A percentile compares a stretch with the other conserved stretches of the same genome.
Conservation (phyloP, 2,797 vertebrate genomes). For the Phrynocephalus vlangalii region DNA sequence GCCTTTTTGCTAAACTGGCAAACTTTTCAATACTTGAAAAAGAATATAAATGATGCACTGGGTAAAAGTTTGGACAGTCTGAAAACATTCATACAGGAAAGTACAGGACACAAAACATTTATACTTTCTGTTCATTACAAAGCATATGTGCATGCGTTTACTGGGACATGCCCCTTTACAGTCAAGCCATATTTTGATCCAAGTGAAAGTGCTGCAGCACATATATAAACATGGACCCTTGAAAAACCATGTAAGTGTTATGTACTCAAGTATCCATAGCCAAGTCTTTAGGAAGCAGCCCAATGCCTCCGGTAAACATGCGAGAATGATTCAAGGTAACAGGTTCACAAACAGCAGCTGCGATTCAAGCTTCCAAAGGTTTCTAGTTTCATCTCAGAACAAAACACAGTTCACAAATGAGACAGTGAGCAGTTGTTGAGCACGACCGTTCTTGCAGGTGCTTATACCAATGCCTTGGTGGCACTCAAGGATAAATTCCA, state of each 20-base stretch:
- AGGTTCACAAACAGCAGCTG: background rate
- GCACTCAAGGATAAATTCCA: background rate
- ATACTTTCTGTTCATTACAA: background rate
- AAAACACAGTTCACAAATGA: background rate
- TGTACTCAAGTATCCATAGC: background rate
- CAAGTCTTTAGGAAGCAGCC: background rate
- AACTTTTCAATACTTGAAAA: background rate
- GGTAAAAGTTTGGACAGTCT: background rate
- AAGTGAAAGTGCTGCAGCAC: background rate
- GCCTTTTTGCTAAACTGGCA: too few species aligned
- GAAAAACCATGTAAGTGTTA: background rate
- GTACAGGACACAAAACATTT: background rate
- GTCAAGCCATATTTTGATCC: background rate
- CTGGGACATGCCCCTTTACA: background rate
- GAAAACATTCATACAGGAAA: background rate
- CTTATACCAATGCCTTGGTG: background rate
- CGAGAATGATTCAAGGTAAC: constrained; percentile 3
- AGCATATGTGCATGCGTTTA: background rate
- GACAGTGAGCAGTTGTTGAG: background rate
- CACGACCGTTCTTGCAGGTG: background rate
- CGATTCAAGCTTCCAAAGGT: background rate
- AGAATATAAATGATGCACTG: background rate
- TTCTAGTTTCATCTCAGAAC: background rate
- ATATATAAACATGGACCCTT: background rate
- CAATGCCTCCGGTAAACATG: background rate